These are phyloP conservation scores for Drosophila anceps DNA, from an alignment of 2,888 invertebrate species.

Conservation along the genomic window DNA sequence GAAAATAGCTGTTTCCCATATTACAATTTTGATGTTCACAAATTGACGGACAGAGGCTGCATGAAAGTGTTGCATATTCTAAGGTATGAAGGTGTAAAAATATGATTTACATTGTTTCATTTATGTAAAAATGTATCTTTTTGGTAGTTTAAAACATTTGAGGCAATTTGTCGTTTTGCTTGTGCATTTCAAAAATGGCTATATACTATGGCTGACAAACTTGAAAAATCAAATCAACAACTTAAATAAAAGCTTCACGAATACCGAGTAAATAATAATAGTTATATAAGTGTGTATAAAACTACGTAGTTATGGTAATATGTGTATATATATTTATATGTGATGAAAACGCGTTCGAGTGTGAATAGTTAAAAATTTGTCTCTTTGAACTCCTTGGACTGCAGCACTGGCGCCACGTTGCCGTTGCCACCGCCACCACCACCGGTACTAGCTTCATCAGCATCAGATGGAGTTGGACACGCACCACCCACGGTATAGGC, in stretches of 20 bases:
- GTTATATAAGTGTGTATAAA: constrained; percentile 27
- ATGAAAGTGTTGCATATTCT: constrained; percentile 15
- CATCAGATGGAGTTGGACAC: constrained; percentile 11
- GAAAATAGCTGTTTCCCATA: neutral
- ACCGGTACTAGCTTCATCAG: constrained; percentile 4
- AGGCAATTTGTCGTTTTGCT: constrained; percentile 70
- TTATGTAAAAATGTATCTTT: constrained; percentile 35
- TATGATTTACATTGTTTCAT: constrained; percentile 60
- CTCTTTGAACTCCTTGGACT: constrained; percentile 84
- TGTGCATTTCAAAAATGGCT: constrained; percentile 69
- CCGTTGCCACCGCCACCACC: constrained; percentile 52
- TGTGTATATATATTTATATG: constrained; percentile 43
- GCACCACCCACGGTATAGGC: constrained; percentile 90
- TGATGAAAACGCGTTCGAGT: constrained; percentile 30
- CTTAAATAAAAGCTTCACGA: constrained; percentile 51
- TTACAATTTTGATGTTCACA: neutral
- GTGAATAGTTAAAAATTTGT: constrained; percentile 81
- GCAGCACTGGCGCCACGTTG: constrained; percentile 69
- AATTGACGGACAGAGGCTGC: constrained; percentile 2
- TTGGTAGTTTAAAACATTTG: constrained; percentile 77
- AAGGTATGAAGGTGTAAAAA: constrained; percentile 70
- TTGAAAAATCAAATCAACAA: constrained; percentile 56
- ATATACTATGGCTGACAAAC: constrained; percentile 66
- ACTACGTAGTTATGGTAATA: constrained; percentile 36
- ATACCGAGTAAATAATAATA: constrained; percentile 50